A percentile compares a stretch with the other conserved stretches of the same genome.
These are phyloP conservation scores for Herpailurus yagouaroundi DNA, from an alignment of 2,113 vertebrate genomes.

Conservation along the genomic window DNA sequence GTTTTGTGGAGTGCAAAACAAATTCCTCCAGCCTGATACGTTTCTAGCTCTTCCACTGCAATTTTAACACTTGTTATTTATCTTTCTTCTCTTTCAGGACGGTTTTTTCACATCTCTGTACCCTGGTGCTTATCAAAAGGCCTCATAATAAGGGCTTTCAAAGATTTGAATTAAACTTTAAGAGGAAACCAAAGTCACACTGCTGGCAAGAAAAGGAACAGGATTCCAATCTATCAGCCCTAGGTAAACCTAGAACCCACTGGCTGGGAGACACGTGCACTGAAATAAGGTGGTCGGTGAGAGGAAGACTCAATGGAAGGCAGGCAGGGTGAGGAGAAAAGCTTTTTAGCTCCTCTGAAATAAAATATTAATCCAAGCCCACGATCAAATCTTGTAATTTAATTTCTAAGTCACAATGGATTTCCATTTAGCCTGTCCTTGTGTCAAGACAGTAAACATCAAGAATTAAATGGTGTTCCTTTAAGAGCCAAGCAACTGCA, in stretches of 20 bases:
- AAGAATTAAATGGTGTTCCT: not conserved
- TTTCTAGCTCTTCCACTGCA: not conserved
- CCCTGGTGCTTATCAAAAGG: not conserved
- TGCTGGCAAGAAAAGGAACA: not conserved
- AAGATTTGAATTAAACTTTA: not conserved
- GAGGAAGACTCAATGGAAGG: not conserved
- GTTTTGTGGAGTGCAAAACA: not conserved
- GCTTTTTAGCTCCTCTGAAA: not conserved
- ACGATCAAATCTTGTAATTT: not conserved
- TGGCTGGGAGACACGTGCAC: not conserved
- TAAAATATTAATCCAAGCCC: not conserved
- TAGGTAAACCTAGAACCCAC: not conserved
- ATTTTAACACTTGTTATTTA: not conserved
- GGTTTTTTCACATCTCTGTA: not conserved
- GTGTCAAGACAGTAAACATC: not conserved
- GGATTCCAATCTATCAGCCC: not conserved
- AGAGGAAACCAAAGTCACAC: not conserved
- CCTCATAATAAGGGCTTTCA: not conserved
- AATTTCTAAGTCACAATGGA: not conserved
- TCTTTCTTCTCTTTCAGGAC: not conserved
- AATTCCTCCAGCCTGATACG: not conserved
- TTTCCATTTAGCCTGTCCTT: not conserved
- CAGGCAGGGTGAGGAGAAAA: not conserved
- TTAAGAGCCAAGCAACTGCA: not conserved
- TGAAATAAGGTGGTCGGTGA: not conserved